These are phyloP conservation scores for Chrosomus eos DNA, from an alignment of 2,797 vertebrate genomes.

Conservation along the genomic window DNA sequence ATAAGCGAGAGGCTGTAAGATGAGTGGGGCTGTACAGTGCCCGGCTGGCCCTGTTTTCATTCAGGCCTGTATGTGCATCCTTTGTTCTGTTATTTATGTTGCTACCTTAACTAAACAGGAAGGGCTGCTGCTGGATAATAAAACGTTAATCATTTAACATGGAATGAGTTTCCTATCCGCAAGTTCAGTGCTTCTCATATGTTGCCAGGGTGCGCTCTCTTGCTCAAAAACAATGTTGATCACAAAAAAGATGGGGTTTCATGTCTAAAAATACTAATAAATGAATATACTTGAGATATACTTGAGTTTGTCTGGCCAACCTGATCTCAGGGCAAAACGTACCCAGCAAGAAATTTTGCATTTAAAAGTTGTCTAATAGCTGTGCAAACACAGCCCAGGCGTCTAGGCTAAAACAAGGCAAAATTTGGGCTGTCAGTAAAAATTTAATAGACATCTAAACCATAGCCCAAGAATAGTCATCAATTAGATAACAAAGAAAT, in stretches of 20 bases:
- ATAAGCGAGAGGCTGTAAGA: conserved; percentile 63
- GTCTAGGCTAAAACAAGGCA: no score
- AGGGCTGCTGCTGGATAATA: conserved; percentile 10
- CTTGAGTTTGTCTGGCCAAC: background rate
- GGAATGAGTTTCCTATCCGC: conserved; percentile 31
- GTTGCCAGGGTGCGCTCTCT: background rate
- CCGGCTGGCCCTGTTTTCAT: conserved; percentile 55
- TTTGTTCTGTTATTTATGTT: conserved; percentile 49
- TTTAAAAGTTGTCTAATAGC: no score
- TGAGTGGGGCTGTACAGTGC: conserved; percentile 65
- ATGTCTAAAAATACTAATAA: background rate
- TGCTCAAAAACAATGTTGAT: background rate
- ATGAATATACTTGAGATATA: background rate
- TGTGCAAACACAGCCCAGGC: no score
- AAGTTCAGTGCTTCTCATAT: background rate
- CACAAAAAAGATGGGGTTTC: background rate
- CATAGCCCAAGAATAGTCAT: no score
- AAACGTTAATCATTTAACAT: conserved; percentile 41
- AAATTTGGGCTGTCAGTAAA: no score
- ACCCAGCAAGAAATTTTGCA: no score
- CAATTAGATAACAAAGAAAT: no score
- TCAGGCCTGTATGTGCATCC: conserved; percentile 53
- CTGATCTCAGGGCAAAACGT: background rate
- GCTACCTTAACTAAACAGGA: conserved; percentile 31
- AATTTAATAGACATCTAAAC: no score